Conservation (phyloP, 2,113 vertebrate species). For the Channa maculata region DNA sequence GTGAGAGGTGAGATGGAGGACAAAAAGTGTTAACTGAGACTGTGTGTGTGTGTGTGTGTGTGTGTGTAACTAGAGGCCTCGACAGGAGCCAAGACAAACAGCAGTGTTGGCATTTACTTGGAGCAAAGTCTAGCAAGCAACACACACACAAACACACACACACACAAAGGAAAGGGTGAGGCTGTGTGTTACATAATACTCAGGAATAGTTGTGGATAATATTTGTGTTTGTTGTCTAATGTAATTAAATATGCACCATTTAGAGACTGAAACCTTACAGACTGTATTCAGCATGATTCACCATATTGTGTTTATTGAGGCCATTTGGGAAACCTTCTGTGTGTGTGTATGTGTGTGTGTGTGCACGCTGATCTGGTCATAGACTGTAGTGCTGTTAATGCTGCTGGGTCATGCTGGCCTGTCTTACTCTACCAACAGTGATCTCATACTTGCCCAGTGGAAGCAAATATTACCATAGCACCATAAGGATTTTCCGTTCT, state of each 20-base stretch:
- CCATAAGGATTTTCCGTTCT: slow-evolving; percentile 49
- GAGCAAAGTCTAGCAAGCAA: slow-evolving; percentile 35
- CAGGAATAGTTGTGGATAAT: slow-evolving; percentile 32
- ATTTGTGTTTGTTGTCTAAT: slow-evolving; percentile 26
- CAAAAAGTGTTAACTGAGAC: slow-evolving; percentile 47
- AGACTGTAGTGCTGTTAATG: slow-evolving; percentile 8
- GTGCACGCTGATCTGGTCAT: neutral
- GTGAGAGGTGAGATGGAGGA: slow-evolving; percentile 33
- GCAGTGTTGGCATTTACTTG: slow-evolving; percentile 65
- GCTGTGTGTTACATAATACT: slow-evolving; percentile 21
- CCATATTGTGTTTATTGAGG: slow-evolving; percentile 30
- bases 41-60: slow-evolving; percentile 17
- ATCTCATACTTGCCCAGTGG: slow-evolving; percentile 34
- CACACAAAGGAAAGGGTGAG: slow-evolving; percentile 56
- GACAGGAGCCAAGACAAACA: slow-evolving; percentile 71
- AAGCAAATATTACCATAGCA: slow-evolving; percentile 53
- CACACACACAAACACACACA: slow-evolving; percentile 19
- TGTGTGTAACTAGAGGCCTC: slow-evolving; percentile 30
- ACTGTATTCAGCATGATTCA: neutral
- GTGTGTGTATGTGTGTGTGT: slow-evolving; percentile 19
- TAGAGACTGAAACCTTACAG: neutral
- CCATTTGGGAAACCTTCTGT: slow-evolving; percentile 35
- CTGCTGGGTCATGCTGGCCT: slow-evolving; percentile 36
- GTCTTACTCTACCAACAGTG: slow-evolving; percentile 27
- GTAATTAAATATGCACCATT: slow-evolving; percentile 29